Conservation (phyloP, 2,113 vertebrate genomes). For the Corapipo altera region DNA sequence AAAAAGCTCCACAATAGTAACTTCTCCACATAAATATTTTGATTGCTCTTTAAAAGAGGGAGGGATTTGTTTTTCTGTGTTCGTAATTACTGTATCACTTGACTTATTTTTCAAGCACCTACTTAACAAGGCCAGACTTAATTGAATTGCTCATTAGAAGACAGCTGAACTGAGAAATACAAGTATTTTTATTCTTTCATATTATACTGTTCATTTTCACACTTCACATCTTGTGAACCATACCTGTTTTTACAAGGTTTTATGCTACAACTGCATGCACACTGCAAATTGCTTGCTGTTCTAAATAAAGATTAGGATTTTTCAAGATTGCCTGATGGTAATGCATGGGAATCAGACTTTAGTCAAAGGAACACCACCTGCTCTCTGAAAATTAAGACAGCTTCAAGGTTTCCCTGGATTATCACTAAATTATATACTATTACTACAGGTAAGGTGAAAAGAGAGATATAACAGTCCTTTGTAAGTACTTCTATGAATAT, state of each 20-base stretch:
- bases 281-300: not conserved
- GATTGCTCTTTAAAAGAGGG: constrained; percentile 28
- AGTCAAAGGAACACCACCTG: not conserved
- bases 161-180: not conserved
- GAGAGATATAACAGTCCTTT: not conserved
- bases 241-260: constrained; percentile 7
- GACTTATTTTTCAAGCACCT: constrained; percentile 52
- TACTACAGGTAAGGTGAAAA: not conserved
- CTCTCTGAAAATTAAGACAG: not conserved
- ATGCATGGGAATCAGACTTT: not conserved
- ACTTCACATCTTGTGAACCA: not conserved
- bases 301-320: not conserved
- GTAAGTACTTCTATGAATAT: not conserved
- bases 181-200: constrained; percentile 33
- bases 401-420: not conserved
- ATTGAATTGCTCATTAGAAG: constrained; percentile 60
- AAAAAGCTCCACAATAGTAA: not conserved
- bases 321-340: not conserved
- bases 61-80: constrained; percentile 3
- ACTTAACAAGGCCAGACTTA: constrained; percentile 49
- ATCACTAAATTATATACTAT: not conserved
- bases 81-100: constrained; percentile 36
- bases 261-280: not conserved
- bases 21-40: constrained; percentile 43
- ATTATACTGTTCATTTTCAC: constrained; percentile 13